Base-by-base conservation (phyloP, 1,140 invertebrate species). In the Pogonognathellus flavescens region DNA sequence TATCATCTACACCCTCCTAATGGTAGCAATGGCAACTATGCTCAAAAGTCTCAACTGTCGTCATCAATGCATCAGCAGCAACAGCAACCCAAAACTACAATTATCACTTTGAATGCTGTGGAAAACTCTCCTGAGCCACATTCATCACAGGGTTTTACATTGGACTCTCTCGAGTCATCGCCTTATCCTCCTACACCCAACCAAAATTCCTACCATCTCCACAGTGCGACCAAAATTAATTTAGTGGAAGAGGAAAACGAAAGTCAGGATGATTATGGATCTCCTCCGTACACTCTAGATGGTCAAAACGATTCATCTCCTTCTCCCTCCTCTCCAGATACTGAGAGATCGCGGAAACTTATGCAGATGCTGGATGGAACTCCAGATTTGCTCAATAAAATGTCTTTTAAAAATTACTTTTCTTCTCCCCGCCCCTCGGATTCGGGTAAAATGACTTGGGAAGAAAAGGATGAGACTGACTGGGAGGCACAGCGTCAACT, bases 371-470 rank as follows among this genome's bases (percentile, higher is more conserved):
- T 87, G 31, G 84, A 87, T 52, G 84, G 85, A 80, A 86, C 84
- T 49, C 86, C 86, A 18, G 85, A 85, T 31, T 59, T 87, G 31
- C 57, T 88, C n/a, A 86, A 84, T 83, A 88, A 88, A 85, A 88
- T 88, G 87, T 86, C 87, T 1, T 86, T 86, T 60, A 84, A 72
- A 49, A 86, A 82, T 82, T 87, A 84, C 55, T 85, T 82, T 55
- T 52, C 50, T 4, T 16, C 50, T 11, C n/a, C 60, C n/a, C 62
- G 25, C 1, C 11, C 52, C n/a, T 41, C 59, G 10, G 60, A 70
- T 8, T 84, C 50, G 20, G 31, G 50, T 9, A 57, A 57, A 55
- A 81, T 81, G 80, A 55, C 80, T 0, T 81, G 55, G 50, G 50
- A 83, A n/a, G 55, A 86, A 31, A 66, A 86, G 10, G 81, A 86